A percentile compares a stretch with the other conserved stretches of the same genome.
Evolutionary conservation across 2,113 vertebrate genomes (phyloP).

Genomic region (Odocoileus hemionus): DNA sequence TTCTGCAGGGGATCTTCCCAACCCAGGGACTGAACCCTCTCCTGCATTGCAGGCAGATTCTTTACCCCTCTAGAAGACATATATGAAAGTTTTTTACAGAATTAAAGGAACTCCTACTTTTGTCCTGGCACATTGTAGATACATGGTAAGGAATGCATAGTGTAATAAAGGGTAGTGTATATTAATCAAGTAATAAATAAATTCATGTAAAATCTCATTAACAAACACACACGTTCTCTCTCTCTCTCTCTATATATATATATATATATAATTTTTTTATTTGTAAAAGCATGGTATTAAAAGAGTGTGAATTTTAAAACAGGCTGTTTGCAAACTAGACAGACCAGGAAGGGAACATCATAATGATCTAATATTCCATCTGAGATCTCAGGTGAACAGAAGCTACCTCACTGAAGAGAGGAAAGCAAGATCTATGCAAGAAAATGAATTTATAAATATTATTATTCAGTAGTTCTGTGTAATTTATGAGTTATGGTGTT

Average conservation of each 20-base stretch:
- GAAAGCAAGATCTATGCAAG: not conserved
- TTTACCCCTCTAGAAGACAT: not conserved
- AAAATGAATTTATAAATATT: not conserved
- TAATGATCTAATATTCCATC: not conserved
- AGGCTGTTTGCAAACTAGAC: accelerated
- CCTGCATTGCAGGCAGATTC: not conserved
- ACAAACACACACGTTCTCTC: not conserved
- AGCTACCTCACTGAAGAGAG: not conserved
- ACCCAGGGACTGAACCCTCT: not conserved
- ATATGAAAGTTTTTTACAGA: not conserved
- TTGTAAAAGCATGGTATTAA: not conserved
- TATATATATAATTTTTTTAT: not conserved
- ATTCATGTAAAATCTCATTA: not conserved
- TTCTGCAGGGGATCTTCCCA: not conserved
- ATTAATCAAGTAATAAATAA: not conserved
- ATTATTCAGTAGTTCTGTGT: not conserved
- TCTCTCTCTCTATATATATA: too few species aligned
- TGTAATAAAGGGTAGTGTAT: not conserved
- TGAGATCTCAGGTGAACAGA: not conserved
- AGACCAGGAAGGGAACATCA: not conserved
- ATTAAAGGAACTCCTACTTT: not conserved
- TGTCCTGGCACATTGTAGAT: not conserved
- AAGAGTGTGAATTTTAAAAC: not conserved
- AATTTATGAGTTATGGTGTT: not conserved
- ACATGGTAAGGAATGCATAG: not conserved